Percentiles rank a stretch among this genome's conserved stretches.
phyloP scores from a whole-genome alignment of 2,888 invertebrate genomes.

The Dasypolia templi region DNA sequence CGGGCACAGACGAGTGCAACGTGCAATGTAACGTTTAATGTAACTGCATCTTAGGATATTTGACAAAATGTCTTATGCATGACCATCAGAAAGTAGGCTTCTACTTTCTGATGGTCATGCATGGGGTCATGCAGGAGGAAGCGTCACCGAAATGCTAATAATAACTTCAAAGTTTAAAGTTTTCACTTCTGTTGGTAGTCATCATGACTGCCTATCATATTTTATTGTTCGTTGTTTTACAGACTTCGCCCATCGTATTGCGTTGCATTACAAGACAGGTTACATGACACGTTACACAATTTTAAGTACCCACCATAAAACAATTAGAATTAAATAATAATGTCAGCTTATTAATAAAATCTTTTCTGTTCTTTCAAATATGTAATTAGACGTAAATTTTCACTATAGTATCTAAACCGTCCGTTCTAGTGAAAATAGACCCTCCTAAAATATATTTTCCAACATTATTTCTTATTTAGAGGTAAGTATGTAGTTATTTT shows the following conservation, averaged over 20 bases:
- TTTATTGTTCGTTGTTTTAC: neutral
- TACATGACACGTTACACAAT: constrained; percentile 16
- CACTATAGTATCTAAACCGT: neutral
- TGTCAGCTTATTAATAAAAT: constrained; percentile 54
- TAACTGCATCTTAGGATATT: neutral
- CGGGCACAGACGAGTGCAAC: constrained; percentile 2
- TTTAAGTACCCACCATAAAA: constrained; percentile 33
- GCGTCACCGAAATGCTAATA: neutral
- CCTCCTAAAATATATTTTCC: constrained; percentile 23
- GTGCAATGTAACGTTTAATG: neutral
- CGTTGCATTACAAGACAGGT: constrained; percentile 8
- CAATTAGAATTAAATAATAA: constrained; percentile 53
- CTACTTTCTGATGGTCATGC: too few species aligned
- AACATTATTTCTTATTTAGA: neutral
- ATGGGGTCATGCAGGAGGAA: too few species aligned
- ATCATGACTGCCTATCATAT: neutral
- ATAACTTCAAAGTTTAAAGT: neutral
- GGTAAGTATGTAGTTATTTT: constrained; percentile 1
- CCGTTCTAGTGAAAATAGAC: constrained; percentile 12
- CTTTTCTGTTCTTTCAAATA: constrained; percentile 17
- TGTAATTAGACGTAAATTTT: neutral
- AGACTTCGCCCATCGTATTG: accelerated
- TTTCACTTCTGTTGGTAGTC: neutral
- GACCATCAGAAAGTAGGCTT: neutral
- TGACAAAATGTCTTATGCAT: neutral